These are phyloP conservation scores for Tylochromis polylepis DNA, from an alignment of 2,113 vertebrate genomes.

Conservation along the genomic window DNA sequence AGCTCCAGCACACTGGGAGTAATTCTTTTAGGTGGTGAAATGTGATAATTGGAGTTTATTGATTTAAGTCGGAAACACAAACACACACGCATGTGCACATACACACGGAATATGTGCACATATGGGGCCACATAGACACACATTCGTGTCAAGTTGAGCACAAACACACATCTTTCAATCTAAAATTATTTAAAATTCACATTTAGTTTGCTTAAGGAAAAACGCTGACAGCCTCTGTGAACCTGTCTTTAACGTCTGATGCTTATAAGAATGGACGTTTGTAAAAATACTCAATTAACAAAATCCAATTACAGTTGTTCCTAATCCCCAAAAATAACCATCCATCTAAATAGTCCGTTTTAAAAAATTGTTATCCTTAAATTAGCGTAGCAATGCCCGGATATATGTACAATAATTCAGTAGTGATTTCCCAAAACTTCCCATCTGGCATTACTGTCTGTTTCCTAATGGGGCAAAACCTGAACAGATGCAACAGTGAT, in stretches of 20 bases:
- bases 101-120: not conserved
- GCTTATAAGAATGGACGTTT: not conserved
- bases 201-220: not conserved
- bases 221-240: not conserved
- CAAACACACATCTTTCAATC: not conserved
- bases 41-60: not conserved
- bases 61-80: not conserved
- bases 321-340: not conserved
- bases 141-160: not conserved
- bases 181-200: not conserved
- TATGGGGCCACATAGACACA: not conserved
- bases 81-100: not conserved
- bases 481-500: constrained; percentile 43
- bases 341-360: not conserved
- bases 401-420: constrained; percentile 27
- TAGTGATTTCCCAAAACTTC: constrained; percentile 32
- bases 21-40: constrained; percentile 6
- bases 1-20: not conserved
- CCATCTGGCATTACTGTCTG: constrained; percentile 48
- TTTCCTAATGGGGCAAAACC: constrained; percentile 55
- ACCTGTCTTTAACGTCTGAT: not conserved
- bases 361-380: not conserved
- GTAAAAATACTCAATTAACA: not conserved
- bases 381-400: not conserved
- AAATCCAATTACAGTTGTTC: not conserved